These are phyloP conservation scores for Phenganax stokvisi DNA, from an alignment of 92 coral and sea anemone genomes.

Conservation along the genomic window DNA sequence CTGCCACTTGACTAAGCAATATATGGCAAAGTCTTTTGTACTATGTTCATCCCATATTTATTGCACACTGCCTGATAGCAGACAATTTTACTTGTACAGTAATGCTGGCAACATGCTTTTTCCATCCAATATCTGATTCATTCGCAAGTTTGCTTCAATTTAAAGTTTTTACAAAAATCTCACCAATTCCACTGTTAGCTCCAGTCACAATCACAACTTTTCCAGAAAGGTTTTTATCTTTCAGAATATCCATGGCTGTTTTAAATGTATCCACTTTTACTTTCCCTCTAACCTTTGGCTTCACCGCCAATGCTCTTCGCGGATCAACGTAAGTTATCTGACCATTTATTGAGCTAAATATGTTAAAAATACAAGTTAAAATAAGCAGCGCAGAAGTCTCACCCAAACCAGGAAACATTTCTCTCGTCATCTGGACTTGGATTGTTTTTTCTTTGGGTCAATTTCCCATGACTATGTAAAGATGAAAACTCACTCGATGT, in stretches of 20 bases:
- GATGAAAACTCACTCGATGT: slow-evolving; percentile 52
- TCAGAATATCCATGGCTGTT: slow-evolving; percentile 76
- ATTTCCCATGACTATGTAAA: not conserved
- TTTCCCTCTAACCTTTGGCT: slow-evolving; percentile 15
- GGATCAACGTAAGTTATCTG: slow-evolving; percentile 64
- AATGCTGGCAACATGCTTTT: not conserved
- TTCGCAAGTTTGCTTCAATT: too few relatives aligned
- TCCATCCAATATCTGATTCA: not conserved
- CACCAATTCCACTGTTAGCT: slow-evolving; percentile 85
- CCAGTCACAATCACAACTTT: slow-evolving; percentile 79
- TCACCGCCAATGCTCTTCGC: slow-evolving; percentile 46
- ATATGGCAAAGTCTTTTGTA: too few relatives aligned
- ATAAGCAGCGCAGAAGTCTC: not conserved
- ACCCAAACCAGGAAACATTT: not conserved
- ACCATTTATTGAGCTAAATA: slow-evolving; percentile 50
- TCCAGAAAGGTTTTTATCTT: slow-evolving; percentile 62
- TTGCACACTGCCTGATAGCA: too few relatives aligned
- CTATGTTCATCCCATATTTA: too few relatives aligned
- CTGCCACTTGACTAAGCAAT: too few relatives aligned
- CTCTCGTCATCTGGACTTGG: not conserved
- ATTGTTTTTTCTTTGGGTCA: not conserved
- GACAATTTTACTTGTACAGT: too few relatives aligned
- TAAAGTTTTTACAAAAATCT: not conserved
- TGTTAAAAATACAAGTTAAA: not conserved
- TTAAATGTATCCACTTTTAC: slow-evolving; percentile 54